Evolutionary conservation across 2,888 invertebrate genomes (phyloP).

Genomic region (Malacosoma neustria): DNA sequence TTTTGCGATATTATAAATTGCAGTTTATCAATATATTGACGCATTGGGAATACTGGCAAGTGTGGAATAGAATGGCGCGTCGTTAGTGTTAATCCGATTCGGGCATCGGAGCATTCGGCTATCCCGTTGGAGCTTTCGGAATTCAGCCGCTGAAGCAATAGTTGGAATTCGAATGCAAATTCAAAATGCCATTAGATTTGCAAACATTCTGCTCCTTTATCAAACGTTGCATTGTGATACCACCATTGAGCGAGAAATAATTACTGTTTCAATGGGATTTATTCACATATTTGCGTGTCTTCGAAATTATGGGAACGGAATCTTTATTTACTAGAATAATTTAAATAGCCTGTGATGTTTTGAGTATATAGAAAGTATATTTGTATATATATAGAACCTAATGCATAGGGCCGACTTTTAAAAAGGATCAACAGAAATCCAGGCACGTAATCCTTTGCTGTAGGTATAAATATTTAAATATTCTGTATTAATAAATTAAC

Average conservation of each 20-base stretch:
- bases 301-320: no score
- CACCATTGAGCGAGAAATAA: conserved; percentile 31
- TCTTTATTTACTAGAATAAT: no score
- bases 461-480: no score
- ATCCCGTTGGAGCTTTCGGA: conserved; percentile 33
- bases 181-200: conserved; percentile 67
- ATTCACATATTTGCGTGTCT: no score
- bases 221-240: conserved; percentile 40
- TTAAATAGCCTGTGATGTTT: no score
- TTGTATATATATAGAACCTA: no score
- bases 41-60: conserved; percentile 29
- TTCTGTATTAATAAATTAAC: no score
- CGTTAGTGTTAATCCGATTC: conserved; percentile 68
- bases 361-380: no score
- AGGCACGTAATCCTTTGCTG: no score
- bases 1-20: no score
- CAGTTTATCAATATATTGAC: conserved; percentile 7
- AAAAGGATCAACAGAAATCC: no score
- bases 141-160: conserved; percentile 36
- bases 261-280: conserved; percentile 20
- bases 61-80: conserved; percentile 55
- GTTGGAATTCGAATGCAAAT: conserved; percentile 65
- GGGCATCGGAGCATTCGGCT: conserved; percentile 48
- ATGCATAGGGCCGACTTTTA: no score
- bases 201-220: conserved; percentile 53